Evolutionary conservation across 2,113 vertebrate genomes (phyloP).

Genomic region (Amblyopsis rosae): DNA sequence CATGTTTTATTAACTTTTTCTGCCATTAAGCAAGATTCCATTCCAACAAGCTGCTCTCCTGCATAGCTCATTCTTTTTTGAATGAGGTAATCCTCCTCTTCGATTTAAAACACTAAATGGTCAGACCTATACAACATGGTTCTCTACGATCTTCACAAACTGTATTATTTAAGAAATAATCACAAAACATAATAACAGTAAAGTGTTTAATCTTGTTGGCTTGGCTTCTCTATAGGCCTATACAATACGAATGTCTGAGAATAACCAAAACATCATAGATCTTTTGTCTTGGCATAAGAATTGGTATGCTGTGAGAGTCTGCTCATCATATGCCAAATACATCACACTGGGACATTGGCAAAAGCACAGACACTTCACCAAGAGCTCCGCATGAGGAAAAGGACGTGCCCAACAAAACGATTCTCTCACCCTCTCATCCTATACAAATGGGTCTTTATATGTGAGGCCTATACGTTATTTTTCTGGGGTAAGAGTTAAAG

Average conservation of each 20-base stretch:
- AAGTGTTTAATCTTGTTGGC: no score
- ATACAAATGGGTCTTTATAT: slow-evolving; percentile 76
- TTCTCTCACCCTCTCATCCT: slow-evolving; percentile 25
- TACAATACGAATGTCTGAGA: no score
- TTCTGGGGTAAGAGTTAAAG: slow-evolving; percentile 38
- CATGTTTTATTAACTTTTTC: not conserved
- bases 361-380: slow-evolving; percentile 43
- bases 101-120: slow-evolving; percentile 18
- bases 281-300: not conserved
- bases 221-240: no score
- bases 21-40: slow-evolving; percentile 1
- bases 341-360: slow-evolving; percentile 26
- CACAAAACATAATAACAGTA: no score
- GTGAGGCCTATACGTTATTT: slow-evolving; percentile 53
- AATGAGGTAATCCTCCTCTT: slow-evolving; percentile 47
- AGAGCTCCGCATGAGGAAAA: slow-evolving; percentile 57
- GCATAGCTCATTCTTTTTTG: slow-evolving; percentile 30
- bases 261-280: no score
- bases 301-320: not conserved
- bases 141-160: slow-evolving; percentile 5
- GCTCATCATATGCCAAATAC: slow-evolving; percentile 6
- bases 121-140: slow-evolving; percentile 29
- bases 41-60: slow-evolving; percentile 14
- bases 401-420: slow-evolving; percentile 65
- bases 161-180: not conserved